Evolutionary conservation across 2,113 vertebrate species (phyloP).

Genomic region (Ochotona curzoniae): DNA sequence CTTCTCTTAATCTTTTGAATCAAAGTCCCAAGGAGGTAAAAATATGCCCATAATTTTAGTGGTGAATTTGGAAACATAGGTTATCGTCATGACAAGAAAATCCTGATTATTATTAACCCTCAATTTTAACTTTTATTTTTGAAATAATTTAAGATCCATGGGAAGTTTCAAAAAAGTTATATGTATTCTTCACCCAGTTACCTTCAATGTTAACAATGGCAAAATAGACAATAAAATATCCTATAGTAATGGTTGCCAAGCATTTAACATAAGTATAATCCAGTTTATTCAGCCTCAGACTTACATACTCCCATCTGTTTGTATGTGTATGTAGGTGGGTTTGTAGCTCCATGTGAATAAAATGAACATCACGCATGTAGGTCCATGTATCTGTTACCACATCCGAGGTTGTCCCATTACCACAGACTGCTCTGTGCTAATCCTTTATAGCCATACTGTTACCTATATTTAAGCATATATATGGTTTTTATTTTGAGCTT

Average conservation of each 20-base stretch:
- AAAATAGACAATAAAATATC: not conserved
- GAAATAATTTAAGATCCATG: not conserved
- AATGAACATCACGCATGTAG: too few species aligned
- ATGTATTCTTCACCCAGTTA: not conserved
- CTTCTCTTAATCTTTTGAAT: not conserved
- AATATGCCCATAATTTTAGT: not conserved
- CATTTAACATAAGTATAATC: not conserved
- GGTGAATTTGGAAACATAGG: not conserved
- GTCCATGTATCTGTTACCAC: not conserved
- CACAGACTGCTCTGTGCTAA: not conserved
- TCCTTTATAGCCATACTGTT: not conserved
- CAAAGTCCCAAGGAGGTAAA: not conserved
- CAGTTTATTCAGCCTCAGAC: not conserved
- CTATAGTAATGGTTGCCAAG: not conserved
- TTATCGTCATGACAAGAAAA: not conserved
- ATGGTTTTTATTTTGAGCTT: not conserved
- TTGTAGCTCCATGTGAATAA: not conserved
- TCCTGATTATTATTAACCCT: not conserved
- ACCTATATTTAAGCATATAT: not conserved
- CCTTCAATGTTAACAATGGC: not conserved
- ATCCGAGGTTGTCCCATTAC: not conserved
- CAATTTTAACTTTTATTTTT: constrained; percentile 23
- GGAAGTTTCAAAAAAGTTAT: not conserved
- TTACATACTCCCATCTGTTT: not conserved
- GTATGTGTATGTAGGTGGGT: not conserved